Percentiles rank a stretch among this genome's conserved stretches.
These are phyloP conservation scores for Hucho hucho DNA, from an alignment of 2,113 vertebrate genomes.

Conservation along the genomic window DNA sequence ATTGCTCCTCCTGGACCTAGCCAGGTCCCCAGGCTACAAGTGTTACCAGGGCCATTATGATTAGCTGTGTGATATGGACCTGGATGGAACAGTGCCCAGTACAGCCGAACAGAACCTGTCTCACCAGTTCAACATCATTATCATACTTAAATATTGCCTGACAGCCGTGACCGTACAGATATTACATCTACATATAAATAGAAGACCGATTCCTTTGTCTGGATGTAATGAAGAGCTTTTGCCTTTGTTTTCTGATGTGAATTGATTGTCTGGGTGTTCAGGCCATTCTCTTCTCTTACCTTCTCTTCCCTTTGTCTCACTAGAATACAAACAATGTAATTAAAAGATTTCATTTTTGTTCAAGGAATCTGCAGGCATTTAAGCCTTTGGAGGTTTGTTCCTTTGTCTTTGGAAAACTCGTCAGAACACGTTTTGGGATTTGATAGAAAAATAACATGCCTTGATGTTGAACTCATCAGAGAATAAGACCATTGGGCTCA, in stretches of 20 bases:
- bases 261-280: slow-evolving; percentile 52
- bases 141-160: slow-evolving; percentile 41
- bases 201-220: slow-evolving; percentile 45
- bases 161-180: slow-evolving; percentile 49
- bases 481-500: slow-evolving; percentile 6
- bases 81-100: slow-evolving; percentile 8
- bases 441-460: slow-evolving; percentile 18
- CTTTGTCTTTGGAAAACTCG: slow-evolving; percentile 42
- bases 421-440: slow-evolving; percentile 29
- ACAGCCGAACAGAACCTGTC: slow-evolving; percentile 13
- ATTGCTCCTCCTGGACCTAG: neutral
- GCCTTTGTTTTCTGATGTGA: slow-evolving; percentile 53
- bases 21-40: neutral
- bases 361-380: slow-evolving; percentile 4
- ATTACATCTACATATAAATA: slow-evolving; percentile 67
- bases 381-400: slow-evolving; percentile 16
- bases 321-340: slow-evolving; percentile 39
- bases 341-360: slow-evolving; percentile 50
- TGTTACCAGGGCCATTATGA: slow-evolving; percentile 5
- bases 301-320: slow-evolving; percentile 20
- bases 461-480: slow-evolving; percentile 20
- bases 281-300: slow-evolving; percentile 28
- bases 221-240: slow-evolving; percentile 37
- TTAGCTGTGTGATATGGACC: neutral
- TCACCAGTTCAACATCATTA: slow-evolving; percentile 36